Percentiles rank a stretch among this genome's conserved stretches.
Evolutionary conservation across 2,797 vertebrate species (phyloP).

Genomic region (Catamblyrhynchus diadema): DNA sequence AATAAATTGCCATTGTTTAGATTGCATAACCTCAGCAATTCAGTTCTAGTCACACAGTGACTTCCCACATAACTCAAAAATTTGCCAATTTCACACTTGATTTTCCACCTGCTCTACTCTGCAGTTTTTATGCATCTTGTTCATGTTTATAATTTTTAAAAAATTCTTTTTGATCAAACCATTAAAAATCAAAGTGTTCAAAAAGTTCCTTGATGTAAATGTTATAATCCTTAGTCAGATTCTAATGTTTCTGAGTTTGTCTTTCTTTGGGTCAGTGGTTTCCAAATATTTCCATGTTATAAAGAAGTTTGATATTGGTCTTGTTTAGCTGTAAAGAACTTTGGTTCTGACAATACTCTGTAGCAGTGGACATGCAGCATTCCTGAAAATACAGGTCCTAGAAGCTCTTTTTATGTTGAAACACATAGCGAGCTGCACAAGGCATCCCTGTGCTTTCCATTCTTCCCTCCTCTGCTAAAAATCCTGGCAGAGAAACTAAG

Average conservation of each 20-base stretch:
- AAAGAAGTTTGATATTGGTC: background rate
- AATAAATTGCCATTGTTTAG: constrained; percentile 14
- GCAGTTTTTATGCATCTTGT: background rate
- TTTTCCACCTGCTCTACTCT: constrained; percentile 32
- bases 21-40: background rate
- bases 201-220: background rate
- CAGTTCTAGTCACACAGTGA: background rate
- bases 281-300: background rate
- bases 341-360: background rate
- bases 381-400: background rate
- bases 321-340: background rate
- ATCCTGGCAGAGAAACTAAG: background rate
- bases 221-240: background rate
- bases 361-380: background rate
- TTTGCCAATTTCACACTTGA: constrained; percentile 36
- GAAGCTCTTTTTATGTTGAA: background rate
- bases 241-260: background rate
- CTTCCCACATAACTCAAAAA: constrained; percentile 5
- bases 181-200: background rate
- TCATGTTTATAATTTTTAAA: background rate
- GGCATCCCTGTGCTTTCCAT: background rate
- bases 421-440: background rate
- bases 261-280: background rate
- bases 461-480: background rate
- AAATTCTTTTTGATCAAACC: background rate